phyloP scores from a whole-genome alignment of 1,140 invertebrate genomes.

The Papilio glaucus region DNA sequence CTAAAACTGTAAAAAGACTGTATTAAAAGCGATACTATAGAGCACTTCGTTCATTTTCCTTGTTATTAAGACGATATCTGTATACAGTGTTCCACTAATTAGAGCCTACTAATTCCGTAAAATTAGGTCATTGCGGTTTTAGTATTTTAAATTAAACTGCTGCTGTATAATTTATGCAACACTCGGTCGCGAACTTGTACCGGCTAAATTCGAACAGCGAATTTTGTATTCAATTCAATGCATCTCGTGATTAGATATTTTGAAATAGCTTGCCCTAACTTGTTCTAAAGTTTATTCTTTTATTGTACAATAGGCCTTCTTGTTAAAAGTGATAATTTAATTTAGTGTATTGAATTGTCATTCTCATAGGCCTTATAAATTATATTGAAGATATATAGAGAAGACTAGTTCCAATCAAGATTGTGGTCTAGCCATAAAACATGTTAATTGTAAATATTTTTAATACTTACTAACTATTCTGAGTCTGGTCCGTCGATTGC shows the following conservation, averaged over 20 bases:
- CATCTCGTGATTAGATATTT: slow-evolving; percentile 21
- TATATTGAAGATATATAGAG: too few relatives aligned
- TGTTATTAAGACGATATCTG: slow-evolving; percentile 23
- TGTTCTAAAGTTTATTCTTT: background rate
- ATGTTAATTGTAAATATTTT: too few relatives aligned
- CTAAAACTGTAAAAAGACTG: slow-evolving; percentile 42
- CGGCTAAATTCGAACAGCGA: slow-evolving; percentile 8
- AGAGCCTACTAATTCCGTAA: slow-evolving; percentile 28
- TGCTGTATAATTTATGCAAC: slow-evolving; percentile 29
- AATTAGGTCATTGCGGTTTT: slow-evolving; percentile 35
- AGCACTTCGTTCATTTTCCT: slow-evolving; percentile 30
- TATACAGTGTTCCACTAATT: slow-evolving; percentile 30
- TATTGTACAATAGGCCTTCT: too few relatives aligned
- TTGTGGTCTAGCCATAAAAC: too few relatives aligned
- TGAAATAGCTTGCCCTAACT: background rate
- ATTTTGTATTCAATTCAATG: slow-evolving; percentile 8
- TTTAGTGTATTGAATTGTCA: too few relatives aligned
- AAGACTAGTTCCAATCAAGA: too few relatives aligned
- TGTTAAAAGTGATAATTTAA: too few relatives aligned
- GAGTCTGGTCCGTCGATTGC: too few relatives aligned
- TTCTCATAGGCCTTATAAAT: too few relatives aligned
- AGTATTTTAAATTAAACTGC: slow-evolving; percentile 36
- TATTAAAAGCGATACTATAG: slow-evolving; percentile 32
- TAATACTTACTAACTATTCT: too few relatives aligned
- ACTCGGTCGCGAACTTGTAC: slow-evolving; percentile 16